Percentiles rank a stretch among this genome's conserved stretches.
Evolutionary conservation across 2,113 vertebrate species (phyloP).

Genomic region (Saimiri boliviensis): DNA sequence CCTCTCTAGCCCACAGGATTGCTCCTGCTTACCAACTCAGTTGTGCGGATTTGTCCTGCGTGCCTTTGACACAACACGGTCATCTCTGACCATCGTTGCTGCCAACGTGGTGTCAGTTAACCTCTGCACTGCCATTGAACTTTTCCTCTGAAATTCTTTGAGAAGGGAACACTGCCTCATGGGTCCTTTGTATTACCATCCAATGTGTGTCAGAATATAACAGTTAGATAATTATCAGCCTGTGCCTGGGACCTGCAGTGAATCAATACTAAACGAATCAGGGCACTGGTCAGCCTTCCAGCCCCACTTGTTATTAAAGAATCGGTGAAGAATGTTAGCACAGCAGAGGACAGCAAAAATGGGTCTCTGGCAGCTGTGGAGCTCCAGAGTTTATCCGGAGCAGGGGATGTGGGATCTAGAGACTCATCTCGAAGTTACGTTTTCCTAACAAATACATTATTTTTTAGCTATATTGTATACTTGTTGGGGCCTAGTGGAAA

Average conservation of each 20-base stretch:
- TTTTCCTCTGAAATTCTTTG: neutral
- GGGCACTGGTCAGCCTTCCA: neutral
- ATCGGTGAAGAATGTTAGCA: neutral
- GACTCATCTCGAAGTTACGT: neutral
- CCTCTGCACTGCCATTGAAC: neutral
- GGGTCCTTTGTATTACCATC: neutral
- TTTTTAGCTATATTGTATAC: neutral
- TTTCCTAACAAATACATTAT: neutral
- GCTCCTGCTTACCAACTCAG: neutral
- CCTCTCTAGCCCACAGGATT: neutral
- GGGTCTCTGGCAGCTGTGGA: neutral
- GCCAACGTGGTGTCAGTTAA: neutral
- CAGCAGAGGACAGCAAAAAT: neutral
- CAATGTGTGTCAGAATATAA: neutral
- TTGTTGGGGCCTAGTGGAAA: neutral
- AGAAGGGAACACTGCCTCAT: neutral
- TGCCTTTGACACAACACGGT: neutral
- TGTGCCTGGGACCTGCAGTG: neutral
- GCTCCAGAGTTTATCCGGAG: rapidly evolving
- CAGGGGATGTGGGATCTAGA: neutral
- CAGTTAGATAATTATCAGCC: neutral
- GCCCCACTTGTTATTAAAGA: neutral
- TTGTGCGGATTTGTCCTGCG: neutral
- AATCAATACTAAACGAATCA: neutral
- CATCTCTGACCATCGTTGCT: neutral